A percentile compares a stretch with the other conserved stretches of the same genome.
Conservation (phyloP, 2,113 vertebrate genomes). For the Uria aalge region DNA sequence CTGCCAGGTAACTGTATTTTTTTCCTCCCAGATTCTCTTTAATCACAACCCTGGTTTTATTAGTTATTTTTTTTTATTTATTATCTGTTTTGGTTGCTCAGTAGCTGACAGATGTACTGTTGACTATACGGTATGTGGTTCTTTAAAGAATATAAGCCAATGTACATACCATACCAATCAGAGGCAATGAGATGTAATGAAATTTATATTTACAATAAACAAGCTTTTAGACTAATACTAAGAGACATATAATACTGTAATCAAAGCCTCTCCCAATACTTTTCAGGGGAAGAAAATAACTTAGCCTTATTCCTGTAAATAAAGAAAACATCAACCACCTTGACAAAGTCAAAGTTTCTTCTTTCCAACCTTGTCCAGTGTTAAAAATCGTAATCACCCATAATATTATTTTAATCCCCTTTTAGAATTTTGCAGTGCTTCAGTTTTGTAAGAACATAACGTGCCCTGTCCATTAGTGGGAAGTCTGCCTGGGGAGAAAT, state of each 20-base stretch:
- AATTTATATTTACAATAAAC: background rate
- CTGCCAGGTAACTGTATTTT: background rate
- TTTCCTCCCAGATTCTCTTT: background rate
- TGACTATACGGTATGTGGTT: rapidly evolving
- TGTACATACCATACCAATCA: background rate
- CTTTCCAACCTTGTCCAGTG: background rate
- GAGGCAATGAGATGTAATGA: background rate
- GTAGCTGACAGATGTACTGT: background rate
- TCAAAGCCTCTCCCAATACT: background rate
- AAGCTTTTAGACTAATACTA: background rate
- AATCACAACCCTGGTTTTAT: background rate
- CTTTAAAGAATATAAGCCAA: background rate
- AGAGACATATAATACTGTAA: background rate
- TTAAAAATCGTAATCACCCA: background rate
- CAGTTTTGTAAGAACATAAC: background rate
- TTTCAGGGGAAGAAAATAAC: background rate
- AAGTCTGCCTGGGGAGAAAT: background rate
- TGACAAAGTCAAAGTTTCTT: slow-evolving; percentile 15
- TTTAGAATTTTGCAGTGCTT: background rate
- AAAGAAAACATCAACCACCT: slow-evolving; percentile 34
- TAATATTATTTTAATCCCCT: background rate
- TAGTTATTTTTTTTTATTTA: background rate
- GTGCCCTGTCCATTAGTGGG: background rate
- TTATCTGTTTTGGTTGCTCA: background rate
- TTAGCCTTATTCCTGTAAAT: background rate